Conservation (phyloP, 2,888 invertebrate species). For the Sphinx pinastri region DNA sequence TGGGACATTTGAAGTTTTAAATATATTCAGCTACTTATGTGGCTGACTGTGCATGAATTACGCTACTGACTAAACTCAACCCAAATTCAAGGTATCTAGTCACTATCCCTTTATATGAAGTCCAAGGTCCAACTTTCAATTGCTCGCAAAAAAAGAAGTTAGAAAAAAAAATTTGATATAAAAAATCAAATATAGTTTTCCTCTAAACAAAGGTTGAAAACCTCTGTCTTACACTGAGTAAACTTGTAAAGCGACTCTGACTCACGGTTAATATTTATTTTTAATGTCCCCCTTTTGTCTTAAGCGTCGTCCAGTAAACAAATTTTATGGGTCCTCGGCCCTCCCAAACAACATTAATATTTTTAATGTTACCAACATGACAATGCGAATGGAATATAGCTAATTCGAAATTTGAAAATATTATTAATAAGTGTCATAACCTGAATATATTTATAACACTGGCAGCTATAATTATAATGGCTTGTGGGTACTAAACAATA, state of each 20-base stretch:
- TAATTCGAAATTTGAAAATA: not conserved
- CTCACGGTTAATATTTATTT: slow-evolving; percentile 24
- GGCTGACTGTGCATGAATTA: no score
- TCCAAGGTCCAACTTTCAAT: no score
- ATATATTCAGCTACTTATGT: no score
- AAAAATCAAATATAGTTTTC: no score
- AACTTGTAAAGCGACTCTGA: slow-evolving; percentile 23
- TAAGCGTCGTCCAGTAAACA: slow-evolving; percentile 24
- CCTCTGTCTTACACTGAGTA: not conserved
- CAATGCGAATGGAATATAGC: slow-evolving; percentile 11
- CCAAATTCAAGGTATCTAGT: no score
- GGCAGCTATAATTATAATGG: no score
- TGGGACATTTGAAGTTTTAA: no score
- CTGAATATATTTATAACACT: not conserved
- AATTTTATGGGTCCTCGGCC: slow-evolving; percentile 23
- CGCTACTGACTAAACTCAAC: no score
- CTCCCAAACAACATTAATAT: slow-evolving; percentile 28
- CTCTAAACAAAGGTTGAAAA: not conserved
- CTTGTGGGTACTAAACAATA: not conserved
- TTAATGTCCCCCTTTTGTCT: slow-evolving; percentile 27
- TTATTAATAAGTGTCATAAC: not conserved
- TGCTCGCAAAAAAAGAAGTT: no score
- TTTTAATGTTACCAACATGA: slow-evolving; percentile 20
- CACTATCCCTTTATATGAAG: no score
- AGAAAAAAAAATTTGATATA: no score